Conservation (phyloP, 2,888 invertebrate genomes). For the Microctonus hyperodae region DNA sequence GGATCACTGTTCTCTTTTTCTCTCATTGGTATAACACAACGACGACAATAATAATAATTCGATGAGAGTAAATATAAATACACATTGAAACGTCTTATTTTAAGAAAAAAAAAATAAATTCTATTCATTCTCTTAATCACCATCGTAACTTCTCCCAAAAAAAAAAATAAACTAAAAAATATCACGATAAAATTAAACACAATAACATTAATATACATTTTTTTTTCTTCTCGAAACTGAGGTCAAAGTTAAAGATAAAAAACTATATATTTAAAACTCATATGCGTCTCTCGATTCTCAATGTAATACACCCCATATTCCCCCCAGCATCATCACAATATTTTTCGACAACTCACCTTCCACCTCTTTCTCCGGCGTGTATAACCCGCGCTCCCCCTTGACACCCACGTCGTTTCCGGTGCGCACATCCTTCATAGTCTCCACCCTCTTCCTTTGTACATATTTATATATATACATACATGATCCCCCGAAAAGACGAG, state of each 20-base stretch:
- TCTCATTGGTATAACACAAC: constrained; percentile 24
- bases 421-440: constrained; percentile 38
- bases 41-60: neutral
- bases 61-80: too few species aligned
- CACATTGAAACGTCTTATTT: too few species aligned
- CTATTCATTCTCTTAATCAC: too few species aligned
- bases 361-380: constrained; percentile 15
- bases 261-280: neutral
- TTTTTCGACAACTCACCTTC: constrained; percentile 45
- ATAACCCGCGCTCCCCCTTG: constrained; percentile 25
- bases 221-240: neutral
- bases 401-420: constrained; percentile 54
- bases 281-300: neutral
- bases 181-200: neutral
- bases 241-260: neutral
- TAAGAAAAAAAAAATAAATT: too few species aligned
- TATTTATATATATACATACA: constrained; percentile 24
- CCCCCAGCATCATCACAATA: constrained; percentile 4
- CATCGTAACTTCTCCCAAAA: neutral
- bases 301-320: constrained; percentile 1
- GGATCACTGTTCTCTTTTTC: too few species aligned
- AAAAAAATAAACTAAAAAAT: neutral
- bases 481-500: constrained; percentile 39
- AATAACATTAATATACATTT: neutral
- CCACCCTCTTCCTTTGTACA: constrained; percentile 31